Evolutionary conservation across 2,113 vertebrate genomes (phyloP).

Genomic region (Fulica atra): DNA sequence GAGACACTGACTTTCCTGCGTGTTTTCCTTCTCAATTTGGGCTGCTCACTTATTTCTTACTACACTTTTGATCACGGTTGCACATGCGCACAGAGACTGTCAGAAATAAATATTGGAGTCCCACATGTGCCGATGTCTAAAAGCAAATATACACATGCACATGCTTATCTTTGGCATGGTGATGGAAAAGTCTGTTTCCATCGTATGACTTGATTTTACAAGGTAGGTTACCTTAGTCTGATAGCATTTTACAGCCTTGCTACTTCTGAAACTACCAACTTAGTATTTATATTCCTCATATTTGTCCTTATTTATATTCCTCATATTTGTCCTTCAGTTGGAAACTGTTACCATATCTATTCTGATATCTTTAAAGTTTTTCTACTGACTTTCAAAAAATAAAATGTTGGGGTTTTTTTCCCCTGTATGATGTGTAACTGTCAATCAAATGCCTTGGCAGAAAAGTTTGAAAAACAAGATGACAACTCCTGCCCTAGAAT

Average conservation of each 20-base stretch:
- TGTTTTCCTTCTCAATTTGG: not conserved
- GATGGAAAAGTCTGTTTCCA: not conserved
- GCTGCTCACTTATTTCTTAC: not conserved
- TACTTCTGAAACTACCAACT: not conserved
- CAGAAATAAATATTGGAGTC: not conserved
- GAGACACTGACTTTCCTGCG: not conserved
- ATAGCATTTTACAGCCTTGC: not conserved
- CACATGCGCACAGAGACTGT: fast-evolving
- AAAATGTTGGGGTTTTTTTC: not conserved
- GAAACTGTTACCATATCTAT: not conserved
- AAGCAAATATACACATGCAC: not conserved
- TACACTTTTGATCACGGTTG: too few species aligned
- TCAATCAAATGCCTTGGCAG: not conserved
- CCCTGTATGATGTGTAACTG: not conserved
- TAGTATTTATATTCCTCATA: not conserved
- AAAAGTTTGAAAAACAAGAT: not conserved
- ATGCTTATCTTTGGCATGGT: not conserved
- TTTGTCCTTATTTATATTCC: not conserved
- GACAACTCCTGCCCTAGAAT: not conserved
- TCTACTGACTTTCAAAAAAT: not conserved
- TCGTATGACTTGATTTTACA: not conserved
- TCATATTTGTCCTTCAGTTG: not conserved
- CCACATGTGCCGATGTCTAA: fast-evolving
- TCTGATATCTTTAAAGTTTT: not conserved
- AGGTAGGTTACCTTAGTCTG: not conserved